A percentile compares a stretch with the other conserved stretches of the same genome.
Conservation (phyloP, 92 coral and sea anemone genomes). For the Paramuricea clavata region DNA sequence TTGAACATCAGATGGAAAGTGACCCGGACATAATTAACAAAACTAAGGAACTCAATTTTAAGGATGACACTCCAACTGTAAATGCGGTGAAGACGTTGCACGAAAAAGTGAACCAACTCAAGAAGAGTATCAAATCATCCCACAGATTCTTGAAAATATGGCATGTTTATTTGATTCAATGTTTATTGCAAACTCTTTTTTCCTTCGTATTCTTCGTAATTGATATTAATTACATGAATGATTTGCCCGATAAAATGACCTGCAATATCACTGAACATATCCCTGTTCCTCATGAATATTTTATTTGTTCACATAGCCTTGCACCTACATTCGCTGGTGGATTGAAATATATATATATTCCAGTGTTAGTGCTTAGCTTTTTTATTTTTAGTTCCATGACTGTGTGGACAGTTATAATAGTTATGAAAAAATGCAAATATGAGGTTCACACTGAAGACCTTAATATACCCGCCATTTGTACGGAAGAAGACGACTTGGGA, state of each 20-base stretch:
- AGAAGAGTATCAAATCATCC: neutral
- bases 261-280: constrained; percentile 54
- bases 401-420: neutral
- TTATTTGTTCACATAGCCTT: constrained; percentile 61
- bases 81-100: constrained; percentile 55
- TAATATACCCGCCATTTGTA: neutral
- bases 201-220: neutral
- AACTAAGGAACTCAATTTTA: neutral
- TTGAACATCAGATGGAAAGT: neutral
- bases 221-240: neutral
- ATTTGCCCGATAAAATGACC: constrained; percentile 33
- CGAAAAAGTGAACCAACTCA: constrained; percentile 43
- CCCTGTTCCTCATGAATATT: constrained; percentile 43
- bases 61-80: constrained; percentile 53
- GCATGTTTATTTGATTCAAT: constrained; percentile 25
- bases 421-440: neutral
- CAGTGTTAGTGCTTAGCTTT: neutral
- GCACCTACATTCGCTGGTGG: constrained; percentile 49
- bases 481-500: neutral
- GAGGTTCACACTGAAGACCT: neutral
- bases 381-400: neutral
- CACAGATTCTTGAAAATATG: neutral
- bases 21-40: neutral
- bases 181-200: constrained; percentile 5
- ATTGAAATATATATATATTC: neutral